These are phyloP conservation scores for Microcaecilia unicolor DNA, from an alignment of 2,797 vertebrate species.

Conservation along the genomic window DNA sequence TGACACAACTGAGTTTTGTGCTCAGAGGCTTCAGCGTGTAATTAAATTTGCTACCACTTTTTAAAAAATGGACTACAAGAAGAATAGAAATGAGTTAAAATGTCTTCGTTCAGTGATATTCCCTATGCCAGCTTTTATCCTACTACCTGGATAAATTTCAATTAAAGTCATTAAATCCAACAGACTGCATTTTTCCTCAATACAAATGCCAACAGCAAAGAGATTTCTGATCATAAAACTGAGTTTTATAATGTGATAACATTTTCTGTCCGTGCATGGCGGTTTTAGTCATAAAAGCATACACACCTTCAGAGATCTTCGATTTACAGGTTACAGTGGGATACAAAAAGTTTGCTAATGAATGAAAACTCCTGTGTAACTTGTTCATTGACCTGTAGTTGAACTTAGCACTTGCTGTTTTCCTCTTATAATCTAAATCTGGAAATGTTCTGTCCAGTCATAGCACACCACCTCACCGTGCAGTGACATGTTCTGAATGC, in stretches of 20 bases:
- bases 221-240: conserved; percentile 13
- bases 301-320: conserved; percentile 33
- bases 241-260: conserved; percentile 37
- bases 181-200: no score
- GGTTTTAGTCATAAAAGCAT: conserved; percentile 22
- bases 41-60: no score
- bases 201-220: not conserved
- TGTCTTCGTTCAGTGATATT: no score
- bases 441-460: conserved; percentile 43
- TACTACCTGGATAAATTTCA: no score
- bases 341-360: not conserved
- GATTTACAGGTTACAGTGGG: conserved; percentile 9
- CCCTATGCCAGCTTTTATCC: no score
- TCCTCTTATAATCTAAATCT: conserved; percentile 50
- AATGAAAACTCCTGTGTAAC: conserved; percentile 11
- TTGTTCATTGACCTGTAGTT: conserved; percentile 42
- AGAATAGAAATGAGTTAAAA: no score
- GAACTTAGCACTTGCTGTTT: conserved; percentile 61
- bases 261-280: conserved; percentile 2
- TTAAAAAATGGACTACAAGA: no score
- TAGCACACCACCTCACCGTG: conserved; percentile 24
- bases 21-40: no score
- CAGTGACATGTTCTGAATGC: conserved; percentile 38
- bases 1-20: no score
- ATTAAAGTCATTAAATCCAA: no score